A percentile compares a stretch with the other conserved stretches of the same genome.
phyloP scores from a whole-genome alignment of 2,797 vertebrate species.

The Sibirionetta formosa region DNA sequence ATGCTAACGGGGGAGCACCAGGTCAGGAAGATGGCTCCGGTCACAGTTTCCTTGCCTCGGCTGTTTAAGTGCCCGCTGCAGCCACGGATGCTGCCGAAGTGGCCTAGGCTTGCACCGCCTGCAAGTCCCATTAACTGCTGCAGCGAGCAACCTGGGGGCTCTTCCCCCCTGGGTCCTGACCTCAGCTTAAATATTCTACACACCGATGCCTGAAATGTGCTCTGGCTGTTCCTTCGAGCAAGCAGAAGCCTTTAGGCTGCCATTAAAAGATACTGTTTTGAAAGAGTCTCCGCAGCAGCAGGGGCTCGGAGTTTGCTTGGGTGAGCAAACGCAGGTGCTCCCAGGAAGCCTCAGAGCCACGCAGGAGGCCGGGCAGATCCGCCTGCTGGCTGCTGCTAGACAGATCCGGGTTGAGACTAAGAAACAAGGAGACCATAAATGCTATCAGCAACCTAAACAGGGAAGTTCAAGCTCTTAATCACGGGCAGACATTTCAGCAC shows the following conservation, averaged over 20 bases:
- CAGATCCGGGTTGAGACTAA: not conserved
- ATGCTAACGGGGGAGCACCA: not conserved
- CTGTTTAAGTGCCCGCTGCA: not conserved
- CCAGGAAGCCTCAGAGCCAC: not conserved
- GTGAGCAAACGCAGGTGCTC: not conserved
- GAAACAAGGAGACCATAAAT: not conserved
- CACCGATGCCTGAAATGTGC: not conserved
- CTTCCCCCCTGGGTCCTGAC: not conserved
- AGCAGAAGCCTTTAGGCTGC: not conserved
- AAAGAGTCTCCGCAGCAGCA: not conserved
- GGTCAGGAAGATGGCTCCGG: not conserved
- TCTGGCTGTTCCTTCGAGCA: not conserved
- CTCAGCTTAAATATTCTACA: not conserved
- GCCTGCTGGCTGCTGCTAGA: not conserved
- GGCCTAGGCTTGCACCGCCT: not conserved
- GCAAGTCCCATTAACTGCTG: not conserved
- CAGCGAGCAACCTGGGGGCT: not conserved
- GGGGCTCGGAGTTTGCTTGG: not conserved
- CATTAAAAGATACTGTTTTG: rapidly evolving
- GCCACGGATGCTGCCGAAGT: not conserved
- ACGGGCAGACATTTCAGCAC: no score
- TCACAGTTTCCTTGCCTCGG: not conserved
- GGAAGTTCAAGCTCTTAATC: not conserved
- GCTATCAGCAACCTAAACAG: not conserved
- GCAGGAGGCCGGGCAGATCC: not conserved